phyloP scores from a whole-genome alignment of 2,888 invertebrate species.

The Drosophila subquinaria region DNA sequence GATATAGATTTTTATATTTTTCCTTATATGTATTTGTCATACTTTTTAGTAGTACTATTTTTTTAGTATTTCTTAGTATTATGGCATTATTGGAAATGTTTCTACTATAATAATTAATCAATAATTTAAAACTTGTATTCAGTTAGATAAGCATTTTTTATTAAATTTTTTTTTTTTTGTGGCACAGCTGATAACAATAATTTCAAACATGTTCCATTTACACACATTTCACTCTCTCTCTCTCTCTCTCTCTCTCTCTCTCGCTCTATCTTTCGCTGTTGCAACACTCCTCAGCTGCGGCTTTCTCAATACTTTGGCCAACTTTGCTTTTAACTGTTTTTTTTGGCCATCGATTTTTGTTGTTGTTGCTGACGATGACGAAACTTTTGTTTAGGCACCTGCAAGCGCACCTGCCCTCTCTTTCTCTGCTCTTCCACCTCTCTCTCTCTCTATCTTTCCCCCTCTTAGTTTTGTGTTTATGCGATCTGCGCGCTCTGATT shows the following conservation, averaged over 20 bases:
- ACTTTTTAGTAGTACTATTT: too few species aligned
- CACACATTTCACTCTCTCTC: slow-evolving; percentile 29
- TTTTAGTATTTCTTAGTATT: too few species aligned
- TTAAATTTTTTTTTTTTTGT: slow-evolving; percentile 1
- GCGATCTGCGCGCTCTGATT: slow-evolving; percentile 84
- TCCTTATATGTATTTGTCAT: too few species aligned
- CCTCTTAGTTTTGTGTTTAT: slow-evolving; percentile 53
- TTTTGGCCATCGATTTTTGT: slow-evolving; percentile 62
- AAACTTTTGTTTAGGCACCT: slow-evolving; percentile 68
- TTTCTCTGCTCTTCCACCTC: neutral
- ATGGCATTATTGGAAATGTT: too few species aligned
- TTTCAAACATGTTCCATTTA: slow-evolving; percentile 41
- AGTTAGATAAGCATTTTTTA: slow-evolving; percentile 18
- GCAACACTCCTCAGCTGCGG: slow-evolving; percentile 15
- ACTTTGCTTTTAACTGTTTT: slow-evolving; percentile 40
- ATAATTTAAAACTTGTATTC: slow-evolving; percentile 48
- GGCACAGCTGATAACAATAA: slow-evolving; percentile 54
- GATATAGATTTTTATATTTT: too few species aligned
- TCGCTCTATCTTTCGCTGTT: neutral
- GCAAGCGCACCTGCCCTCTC: slow-evolving; percentile 44
- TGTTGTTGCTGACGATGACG: slow-evolving; percentile 55
- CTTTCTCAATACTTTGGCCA: slow-evolving; percentile 18
- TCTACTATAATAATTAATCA: slow-evolving; percentile 10
- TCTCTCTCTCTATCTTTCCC: neutral
- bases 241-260: slow-evolving; percentile 9